phyloP scores from a whole-genome alignment of 1,140 invertebrate genomes.

The Maniola jurtina region DNA sequence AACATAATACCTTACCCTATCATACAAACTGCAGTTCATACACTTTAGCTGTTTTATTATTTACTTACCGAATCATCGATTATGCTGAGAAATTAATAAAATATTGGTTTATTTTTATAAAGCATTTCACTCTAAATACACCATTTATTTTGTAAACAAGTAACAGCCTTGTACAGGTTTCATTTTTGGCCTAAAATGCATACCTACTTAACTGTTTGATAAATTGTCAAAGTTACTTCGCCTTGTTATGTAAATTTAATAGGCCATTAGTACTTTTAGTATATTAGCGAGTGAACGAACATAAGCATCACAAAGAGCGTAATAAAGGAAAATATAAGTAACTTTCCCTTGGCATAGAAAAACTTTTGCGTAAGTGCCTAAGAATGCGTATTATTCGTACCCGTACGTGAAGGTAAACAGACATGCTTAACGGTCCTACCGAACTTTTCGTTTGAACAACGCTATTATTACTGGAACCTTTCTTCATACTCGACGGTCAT shows the following conservation, averaged over 20 bases:
- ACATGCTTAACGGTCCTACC: slow-evolving; percentile 6
- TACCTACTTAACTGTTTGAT: not conserved
- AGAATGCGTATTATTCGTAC: slow-evolving; percentile 14
- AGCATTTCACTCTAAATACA: too few species aligned
- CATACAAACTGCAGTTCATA: too few species aligned
- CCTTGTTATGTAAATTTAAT: slow-evolving; percentile 10
- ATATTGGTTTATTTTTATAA: too few species aligned
- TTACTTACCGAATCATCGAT: too few species aligned
- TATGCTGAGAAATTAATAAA: too few species aligned
- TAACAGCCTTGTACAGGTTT: too few species aligned
- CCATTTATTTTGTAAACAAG: too few species aligned
- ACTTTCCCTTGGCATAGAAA: slow-evolving; percentile 16
- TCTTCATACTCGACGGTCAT: not conserved
- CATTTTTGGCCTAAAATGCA: not conserved
- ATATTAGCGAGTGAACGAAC: slow-evolving; percentile 3
- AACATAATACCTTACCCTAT: too few species aligned
- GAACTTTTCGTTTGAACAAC: slow-evolving; percentile 21
- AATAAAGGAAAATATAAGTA: slow-evolving; percentile 17
- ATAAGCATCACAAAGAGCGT: slow-evolving; percentile 16
- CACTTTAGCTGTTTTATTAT: too few species aligned
- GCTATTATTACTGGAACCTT: slow-evolving; percentile 15
- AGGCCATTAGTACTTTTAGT: slow-evolving; percentile 7
- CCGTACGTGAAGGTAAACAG: slow-evolving; percentile 21
- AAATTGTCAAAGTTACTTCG: slow-evolving; percentile 2
- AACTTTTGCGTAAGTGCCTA: slow-evolving; percentile 17